Conservation (phyloP, 1,140 invertebrate genomes). For the Himalopsyche phryganea region DNA sequence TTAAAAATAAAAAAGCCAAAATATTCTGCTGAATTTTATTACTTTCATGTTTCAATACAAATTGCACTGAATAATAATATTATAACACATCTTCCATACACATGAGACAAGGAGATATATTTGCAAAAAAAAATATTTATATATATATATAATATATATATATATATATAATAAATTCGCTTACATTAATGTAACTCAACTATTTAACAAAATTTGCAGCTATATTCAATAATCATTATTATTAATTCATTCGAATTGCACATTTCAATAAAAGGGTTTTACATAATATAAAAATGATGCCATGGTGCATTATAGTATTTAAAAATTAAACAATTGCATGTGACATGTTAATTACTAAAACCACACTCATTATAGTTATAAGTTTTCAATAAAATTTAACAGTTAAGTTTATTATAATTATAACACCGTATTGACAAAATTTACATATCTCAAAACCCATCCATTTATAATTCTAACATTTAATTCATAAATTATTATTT, state of each 20-base stretch:
- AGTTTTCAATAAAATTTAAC: constrained; percentile 2
- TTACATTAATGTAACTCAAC: constrained; percentile 32
- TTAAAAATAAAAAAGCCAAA: background rate
- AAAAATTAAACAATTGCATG: constrained; percentile 3
- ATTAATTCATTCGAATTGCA: constrained; percentile 32
- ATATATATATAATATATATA: too few relatives aligned
- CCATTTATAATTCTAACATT: background rate
- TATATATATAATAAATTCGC: constrained; percentile 23
- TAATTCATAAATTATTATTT: too few relatives aligned
- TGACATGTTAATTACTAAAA: constrained; percentile 6
- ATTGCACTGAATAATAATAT: constrained; percentile 25
- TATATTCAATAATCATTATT: constrained; percentile 24
- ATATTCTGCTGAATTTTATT: constrained; percentile 30
- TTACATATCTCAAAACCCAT: constrained; percentile 12
- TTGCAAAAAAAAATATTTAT: constrained; percentile 30
- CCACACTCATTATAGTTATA: constrained; percentile 4
- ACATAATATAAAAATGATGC: constrained; percentile 11
- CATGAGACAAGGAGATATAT: constrained; percentile 32
- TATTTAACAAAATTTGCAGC: constrained; percentile 34
- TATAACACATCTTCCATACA: constrained; percentile 34
- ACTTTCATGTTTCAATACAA: constrained; percentile 34
- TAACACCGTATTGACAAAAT: constrained; percentile 20
- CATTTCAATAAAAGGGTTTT: constrained; percentile 21
- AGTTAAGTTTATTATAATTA: background rate
- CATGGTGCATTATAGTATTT: constrained; percentile 8